phyloP scores from a whole-genome alignment of 2,888 invertebrate genomes.

The Ametastegia equiseti region DNA sequence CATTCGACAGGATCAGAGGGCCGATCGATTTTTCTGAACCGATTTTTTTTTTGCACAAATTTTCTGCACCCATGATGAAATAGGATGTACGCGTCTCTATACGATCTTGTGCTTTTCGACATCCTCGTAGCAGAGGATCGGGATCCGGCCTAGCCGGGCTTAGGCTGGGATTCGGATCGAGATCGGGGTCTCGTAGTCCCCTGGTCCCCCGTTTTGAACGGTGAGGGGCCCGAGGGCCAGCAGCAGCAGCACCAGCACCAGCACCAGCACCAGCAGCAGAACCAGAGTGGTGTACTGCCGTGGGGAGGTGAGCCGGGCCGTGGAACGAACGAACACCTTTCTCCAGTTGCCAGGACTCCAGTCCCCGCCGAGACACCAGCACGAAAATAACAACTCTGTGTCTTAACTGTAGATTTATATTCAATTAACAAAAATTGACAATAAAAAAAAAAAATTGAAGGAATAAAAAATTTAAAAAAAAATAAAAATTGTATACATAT shows the following conservation, averaged over 20 bases:
- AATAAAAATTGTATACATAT: neutral
- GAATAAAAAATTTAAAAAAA: neutral
- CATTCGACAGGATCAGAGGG: too few relatives aligned
- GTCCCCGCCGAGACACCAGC: slow-evolving; percentile 47
- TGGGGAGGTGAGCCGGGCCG: slow-evolving; percentile 43
- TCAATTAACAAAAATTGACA: neutral
- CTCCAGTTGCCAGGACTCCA: slow-evolving; percentile 45
- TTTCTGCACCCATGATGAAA: too few relatives aligned
- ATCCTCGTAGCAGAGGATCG: neutral
- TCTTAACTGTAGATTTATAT: neutral
- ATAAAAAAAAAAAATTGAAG: neutral
- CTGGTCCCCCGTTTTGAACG: slow-evolving; percentile 3
- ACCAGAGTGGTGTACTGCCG: slow-evolving; percentile 26
- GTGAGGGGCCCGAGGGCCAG: slow-evolving; percentile 33
- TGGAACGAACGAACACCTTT: slow-evolving; percentile 47
- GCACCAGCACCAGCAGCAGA: too few relatives aligned
- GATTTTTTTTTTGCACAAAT: too few relatives aligned
- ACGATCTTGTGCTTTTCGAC: neutral
- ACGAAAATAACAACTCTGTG: slow-evolving; percentile 44
- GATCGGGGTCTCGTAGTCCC: slow-evolving; percentile 36
- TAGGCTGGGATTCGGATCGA: slow-evolving; percentile 29
- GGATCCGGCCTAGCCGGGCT: neutral
- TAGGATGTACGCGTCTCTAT: too few relatives aligned
- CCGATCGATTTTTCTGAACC: neutral
- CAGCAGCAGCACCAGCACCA: too few relatives aligned